A percentile compares a stretch with the other conserved stretches of the same genome.
Evolutionary conservation across 1,140 invertebrate genomes (phyloP).

Genomic region (Chrysomallon squamiferum): DNA sequence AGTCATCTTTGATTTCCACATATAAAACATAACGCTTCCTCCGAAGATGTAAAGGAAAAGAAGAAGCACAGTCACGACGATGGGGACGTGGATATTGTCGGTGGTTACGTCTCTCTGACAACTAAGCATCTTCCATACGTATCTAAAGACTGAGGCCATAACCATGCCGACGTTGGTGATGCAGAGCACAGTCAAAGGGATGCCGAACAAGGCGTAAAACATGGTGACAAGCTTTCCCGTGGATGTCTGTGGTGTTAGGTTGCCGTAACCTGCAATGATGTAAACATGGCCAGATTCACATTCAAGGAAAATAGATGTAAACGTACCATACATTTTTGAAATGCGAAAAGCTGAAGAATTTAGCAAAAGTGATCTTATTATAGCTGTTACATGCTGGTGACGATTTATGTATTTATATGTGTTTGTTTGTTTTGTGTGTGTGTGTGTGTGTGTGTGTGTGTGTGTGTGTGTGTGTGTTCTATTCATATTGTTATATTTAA

Average conservation of each 20-base stretch:
- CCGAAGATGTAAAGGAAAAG: slow-evolving; percentile 52
- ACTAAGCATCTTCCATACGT: slow-evolving; percentile 23
- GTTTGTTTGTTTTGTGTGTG: no score
- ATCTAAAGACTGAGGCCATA: slow-evolving; percentile 61
- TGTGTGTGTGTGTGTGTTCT: no score
- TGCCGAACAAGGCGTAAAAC: slow-evolving; percentile 92
- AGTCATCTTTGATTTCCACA: slow-evolving; percentile 67
- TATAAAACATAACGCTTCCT: slow-evolving; percentile 53
- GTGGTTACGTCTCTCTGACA: neutral
- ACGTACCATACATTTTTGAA: no score
- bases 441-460: no score
- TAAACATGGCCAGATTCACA: no score
- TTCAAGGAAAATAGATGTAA: no score
- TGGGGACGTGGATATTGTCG: slow-evolving; percentile 44
- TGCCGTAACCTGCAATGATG: slow-evolving; percentile 90
- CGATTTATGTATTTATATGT: no score
- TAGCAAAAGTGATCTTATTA: no score
- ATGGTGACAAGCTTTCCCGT: slow-evolving; percentile 91
- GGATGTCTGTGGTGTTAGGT: slow-evolving; percentile 85
- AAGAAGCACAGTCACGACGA: slow-evolving; percentile 49
- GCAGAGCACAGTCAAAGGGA: slow-evolving; percentile 88
- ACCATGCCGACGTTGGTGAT: slow-evolving; percentile 94
- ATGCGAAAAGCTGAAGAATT: no score
- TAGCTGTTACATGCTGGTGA: no score
- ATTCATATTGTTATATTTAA: no score